Conservation (phyloP, 2,797 vertebrate genomes). For the Oceanodroma leucorhoa region DNA sequence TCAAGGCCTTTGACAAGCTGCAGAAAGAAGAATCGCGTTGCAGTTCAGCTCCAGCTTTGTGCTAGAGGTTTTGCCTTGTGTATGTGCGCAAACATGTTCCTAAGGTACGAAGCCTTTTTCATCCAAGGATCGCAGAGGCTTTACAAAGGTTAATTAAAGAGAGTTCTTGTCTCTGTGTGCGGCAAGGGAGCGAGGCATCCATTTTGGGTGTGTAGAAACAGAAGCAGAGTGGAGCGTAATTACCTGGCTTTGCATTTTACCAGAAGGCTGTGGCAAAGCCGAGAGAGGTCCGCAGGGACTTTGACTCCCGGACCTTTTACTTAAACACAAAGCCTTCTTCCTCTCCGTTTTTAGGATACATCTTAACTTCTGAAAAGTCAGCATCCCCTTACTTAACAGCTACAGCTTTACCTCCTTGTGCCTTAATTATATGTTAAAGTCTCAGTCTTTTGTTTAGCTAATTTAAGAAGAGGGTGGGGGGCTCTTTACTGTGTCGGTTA, state of each 20-base stretch:
- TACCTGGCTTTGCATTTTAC: conserved; percentile 33
- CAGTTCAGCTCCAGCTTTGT: neutral
- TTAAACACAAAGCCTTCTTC: conserved; percentile 6
- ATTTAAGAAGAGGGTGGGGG: conserved; percentile 45
- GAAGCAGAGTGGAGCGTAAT: neutral
- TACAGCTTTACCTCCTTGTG: conserved; percentile 16
- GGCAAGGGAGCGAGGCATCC: neutral
- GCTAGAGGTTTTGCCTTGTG: neutral
- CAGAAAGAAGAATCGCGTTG: neutral
- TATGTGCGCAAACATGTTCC: conserved; percentile 25
- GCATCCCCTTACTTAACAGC: neutral
- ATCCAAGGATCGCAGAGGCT: conserved; percentile 11
- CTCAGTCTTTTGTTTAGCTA: conserved; percentile 47
- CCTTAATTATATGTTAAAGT: conserved; percentile 43
- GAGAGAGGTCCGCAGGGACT: neutral
- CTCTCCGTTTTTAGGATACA: neutral
- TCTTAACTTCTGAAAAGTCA: neutral
- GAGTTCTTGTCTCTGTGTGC: conserved; percentile 30
- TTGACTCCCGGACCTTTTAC: neutral
- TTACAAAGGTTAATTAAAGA: conserved; percentile 52
- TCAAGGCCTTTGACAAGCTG: neutral
- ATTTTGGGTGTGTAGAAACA: conserved; percentile 30
- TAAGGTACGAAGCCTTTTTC: neutral
- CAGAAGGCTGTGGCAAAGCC: neutral
- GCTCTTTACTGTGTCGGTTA: conserved; percentile 30